Percentiles rank a stretch among this genome's conserved stretches.
phyloP scores from a whole-genome alignment of 2,888 invertebrate genomes.

The Ennomos fuscantarius region DNA sequence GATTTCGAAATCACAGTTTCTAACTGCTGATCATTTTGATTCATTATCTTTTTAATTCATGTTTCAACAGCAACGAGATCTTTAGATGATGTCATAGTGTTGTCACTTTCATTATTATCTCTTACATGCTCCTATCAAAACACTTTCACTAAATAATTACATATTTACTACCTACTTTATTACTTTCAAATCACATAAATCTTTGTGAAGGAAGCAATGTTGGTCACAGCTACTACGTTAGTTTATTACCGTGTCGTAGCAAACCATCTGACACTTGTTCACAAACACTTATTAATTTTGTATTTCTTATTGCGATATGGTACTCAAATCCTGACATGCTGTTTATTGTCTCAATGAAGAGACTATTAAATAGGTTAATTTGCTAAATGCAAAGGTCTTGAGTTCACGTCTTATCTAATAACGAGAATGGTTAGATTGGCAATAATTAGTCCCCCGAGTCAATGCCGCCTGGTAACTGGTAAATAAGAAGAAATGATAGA shows the following conservation, averaged over 20 bases:
- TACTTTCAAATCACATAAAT: constrained; percentile 31
- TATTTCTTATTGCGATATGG: constrained; percentile 2
- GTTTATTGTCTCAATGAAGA: constrained; percentile 23
- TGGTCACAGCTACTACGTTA: not conserved
- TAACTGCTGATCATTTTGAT: constrained; percentile 11
- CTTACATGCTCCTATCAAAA: constrained; percentile 37
- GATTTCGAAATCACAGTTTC: constrained; percentile 14
- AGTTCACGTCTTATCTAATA: constrained; percentile 73
- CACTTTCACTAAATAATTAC: constrained; percentile 36
- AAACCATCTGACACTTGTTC: too few species aligned
- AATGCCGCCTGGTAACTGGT: too few species aligned
- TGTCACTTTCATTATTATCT: constrained; percentile 28
- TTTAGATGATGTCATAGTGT: constrained; percentile 19
- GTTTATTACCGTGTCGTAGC: constrained; percentile 1
- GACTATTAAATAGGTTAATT: constrained; percentile 60
- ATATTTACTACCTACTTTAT: constrained; percentile 11
- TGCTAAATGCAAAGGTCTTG: constrained; percentile 71
- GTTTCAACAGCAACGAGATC: constrained; percentile 11
- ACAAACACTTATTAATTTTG: too few species aligned
- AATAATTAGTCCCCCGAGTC: constrained; percentile 13
- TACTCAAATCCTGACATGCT: not conserved
- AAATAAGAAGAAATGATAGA: not conserved
- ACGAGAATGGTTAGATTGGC: constrained; percentile 33
- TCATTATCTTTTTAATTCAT: constrained; percentile 19
- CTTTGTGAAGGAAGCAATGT: constrained; percentile 9